Evolutionary conservation across 1,140 invertebrate species (phyloP), one percentile per base, ranked within the genome.

Genomic region (Drosophila bipectinata): DNA sequence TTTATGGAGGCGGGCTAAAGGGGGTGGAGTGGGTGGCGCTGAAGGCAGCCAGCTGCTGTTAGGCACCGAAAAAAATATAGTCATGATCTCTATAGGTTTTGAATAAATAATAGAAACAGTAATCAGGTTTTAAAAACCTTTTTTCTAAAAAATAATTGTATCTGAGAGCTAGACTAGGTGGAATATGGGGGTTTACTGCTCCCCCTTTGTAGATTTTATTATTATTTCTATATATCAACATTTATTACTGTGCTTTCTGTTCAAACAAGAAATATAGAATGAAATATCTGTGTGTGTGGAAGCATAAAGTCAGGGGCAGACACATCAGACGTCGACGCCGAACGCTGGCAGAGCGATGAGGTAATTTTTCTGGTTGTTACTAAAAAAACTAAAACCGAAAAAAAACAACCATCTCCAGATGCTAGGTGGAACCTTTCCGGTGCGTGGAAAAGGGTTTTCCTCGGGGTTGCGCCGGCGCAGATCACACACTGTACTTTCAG

Each of bases 301-400:
- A 61, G 71, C 72, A 54, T 79, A 88, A 87, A 87, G 79, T 88
- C 83, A 87, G 82, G 82, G 82, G 79, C 82, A 87, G 75, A 67
- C 61, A 67, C 61, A 55, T 62, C 75, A 59, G 30, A 72, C 74
- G 79, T 77, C 69, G 51, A 49, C 76, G 68, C 26, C 53, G 56
- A 44, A 73, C 21, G 59, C 53, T 61, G 59, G 56, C 78, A 77
- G 80, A 82, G 78, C 83, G 83, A 88, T 88, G 83, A 88, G 83
- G 83, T 88, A 88, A 88, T 88, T 77, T 66, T 66, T 77, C 56
- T 62, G 72, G 41, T 82, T 66, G 72, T 72, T 77, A 79, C 79
- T 78, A 73, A 51, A 15, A 57, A 54, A 61, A 77, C 48, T 28
- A 15, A 15, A 55, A 56, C 21, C 21, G 0, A 21, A 21, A 21